Evolutionary conservation across 2,113 vertebrate species (phyloP).

Genomic region (Beaufortia kweichowensis): DNA sequence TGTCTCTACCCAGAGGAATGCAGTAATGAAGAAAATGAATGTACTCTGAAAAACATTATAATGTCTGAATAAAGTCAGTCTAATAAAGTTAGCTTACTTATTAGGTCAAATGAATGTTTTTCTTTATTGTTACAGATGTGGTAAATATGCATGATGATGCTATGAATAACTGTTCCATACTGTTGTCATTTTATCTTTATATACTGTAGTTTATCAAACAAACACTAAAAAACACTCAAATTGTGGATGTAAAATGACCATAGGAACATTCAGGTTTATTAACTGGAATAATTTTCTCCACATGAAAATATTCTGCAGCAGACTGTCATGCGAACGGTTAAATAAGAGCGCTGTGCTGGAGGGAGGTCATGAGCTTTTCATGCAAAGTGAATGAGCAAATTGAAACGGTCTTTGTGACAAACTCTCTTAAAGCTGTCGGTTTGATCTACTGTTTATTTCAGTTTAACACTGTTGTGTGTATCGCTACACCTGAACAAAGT

Average conservation of each 20-base stretch:
- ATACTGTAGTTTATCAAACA: background rate
- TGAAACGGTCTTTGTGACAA: conserved; percentile 21
- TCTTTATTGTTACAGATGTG: background rate
- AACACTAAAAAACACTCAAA: background rate
- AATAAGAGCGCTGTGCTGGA: background rate
- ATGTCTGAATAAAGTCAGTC: background rate
- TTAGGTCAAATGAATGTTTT: background rate
- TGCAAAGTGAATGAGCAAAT: background rate
- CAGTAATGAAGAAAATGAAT: no score
- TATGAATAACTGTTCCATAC: background rate
- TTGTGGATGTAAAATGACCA: background rate
- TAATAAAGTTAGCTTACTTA: background rate
- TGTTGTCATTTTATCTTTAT: background rate
- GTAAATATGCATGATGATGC: background rate
- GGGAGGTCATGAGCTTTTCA: conserved; percentile 2
- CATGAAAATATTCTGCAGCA: background rate
- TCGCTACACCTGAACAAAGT: background rate
- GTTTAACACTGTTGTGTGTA: background rate
- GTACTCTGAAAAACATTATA: no score
- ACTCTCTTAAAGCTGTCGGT: no score
- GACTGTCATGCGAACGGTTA: background rate
- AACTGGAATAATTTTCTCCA: background rate
- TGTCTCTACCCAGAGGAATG: no score
- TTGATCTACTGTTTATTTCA: no score
- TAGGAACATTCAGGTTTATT: background rate